Base-by-base conservation (phyloP, 2,113 vertebrate genomes). In the Proteles cristata region DNA sequence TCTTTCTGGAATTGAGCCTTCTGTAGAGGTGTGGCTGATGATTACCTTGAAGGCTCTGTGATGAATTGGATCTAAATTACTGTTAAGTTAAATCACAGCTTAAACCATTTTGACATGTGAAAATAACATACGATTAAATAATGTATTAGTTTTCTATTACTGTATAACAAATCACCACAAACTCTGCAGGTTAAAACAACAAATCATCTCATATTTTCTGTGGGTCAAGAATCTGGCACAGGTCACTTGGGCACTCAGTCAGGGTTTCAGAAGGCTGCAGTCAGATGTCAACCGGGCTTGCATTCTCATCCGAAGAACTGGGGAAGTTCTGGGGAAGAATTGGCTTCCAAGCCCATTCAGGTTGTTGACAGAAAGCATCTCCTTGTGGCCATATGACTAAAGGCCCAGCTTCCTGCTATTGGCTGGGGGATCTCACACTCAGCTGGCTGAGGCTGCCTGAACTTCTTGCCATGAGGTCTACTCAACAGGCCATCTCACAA, bases 121-220 rank as follows among this genome's bases (percentile, higher is more conserved):
- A 92, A 92, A 83, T 81, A 90, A 76, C 10, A 81, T 11, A 94
- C 63, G n/a, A 87, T 71, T 92, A 92, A 92, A 73, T 73, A 94
- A 74, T 69, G 39, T 25, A 73, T 94, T 83, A 53, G 26, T 69
- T 91, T 90, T 84, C n/a, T 86, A 33, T 4, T 63, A 43, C 82
- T 92, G 7, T 28, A 14, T 23, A 84, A 90, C n/a, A 90, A 94
- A 55, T 83, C 16, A 45, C 48, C 35, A 90, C 87, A 90, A 73
- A 53, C 28, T 43, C 7, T 39, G 11, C 5, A 28, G 66, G 43
- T 82, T 50, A 63, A 73, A 65, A 74, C 77, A 77, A 76, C 65
- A 79, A 55, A 63, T 89, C 45, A 43, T n/a, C 35, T 76, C 66
- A 17, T 28, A 55, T 45, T 68, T 84, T 94, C 68, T 45, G 79